Base-by-base conservation (phyloP, 92 coral and sea anemone genomes). In the Palythoa caribaeorum region DNA sequence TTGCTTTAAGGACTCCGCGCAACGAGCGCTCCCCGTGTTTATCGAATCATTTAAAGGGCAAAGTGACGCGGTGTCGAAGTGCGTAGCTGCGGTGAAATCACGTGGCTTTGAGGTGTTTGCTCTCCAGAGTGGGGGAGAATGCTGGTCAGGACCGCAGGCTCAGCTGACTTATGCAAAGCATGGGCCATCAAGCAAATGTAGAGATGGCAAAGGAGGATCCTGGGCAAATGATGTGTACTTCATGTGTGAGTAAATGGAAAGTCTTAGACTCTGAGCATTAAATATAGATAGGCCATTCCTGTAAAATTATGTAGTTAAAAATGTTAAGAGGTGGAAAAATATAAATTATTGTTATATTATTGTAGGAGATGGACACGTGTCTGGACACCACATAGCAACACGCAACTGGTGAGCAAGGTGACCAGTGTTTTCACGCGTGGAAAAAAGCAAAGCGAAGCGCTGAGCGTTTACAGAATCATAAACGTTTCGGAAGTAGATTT, bases 121-220 rank as follows among this genome's bases (percentile, higher is more conserved):
- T 13, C 75, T 81, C 20, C 86, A 81, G 60, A 66, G 86, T 81
- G 86, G 86, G 57, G 91, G 91, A 2, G 91, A 83, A n/a, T 88
- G 91, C 62, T 83, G 91, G 91, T 80, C 87, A 44, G 91, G 91
- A 12, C 71, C 91, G 19, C 9, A 77, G 12, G 91, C 88, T 57
- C 52, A 73, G 35, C 17, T 11, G 21, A 76, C 87, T 1, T 88
- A 71, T 50, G 74, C 73, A 16, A 88, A 88, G 50, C 88, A 88
- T 62, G 88, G 91, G 8, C 17, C n/a, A 15, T 71, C 83, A 13
- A 37, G 48, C 28, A 65, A 76, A 1, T 88, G 91, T 38, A 73
- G 59, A 21, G 83, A 66, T 40, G 86, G 86, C 6, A 66, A 44
- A 69, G 86, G 86, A 21, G 86, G 76, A n/a, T 5, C 76, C 20